Conservation (phyloP, 1,140 invertebrate genomes). For the Gyrodactylus salaris region DNA sequence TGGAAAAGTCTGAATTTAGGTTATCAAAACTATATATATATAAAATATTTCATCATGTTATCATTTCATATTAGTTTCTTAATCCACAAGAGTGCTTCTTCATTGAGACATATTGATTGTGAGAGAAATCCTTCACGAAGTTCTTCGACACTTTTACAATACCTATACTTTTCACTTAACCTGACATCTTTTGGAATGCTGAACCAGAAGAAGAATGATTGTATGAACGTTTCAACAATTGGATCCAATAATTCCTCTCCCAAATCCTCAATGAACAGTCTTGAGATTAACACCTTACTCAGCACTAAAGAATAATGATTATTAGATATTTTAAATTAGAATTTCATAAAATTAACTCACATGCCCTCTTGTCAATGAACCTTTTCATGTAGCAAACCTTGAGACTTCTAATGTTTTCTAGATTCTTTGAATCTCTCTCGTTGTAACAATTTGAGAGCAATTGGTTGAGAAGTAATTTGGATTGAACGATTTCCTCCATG, state of each 20-base stretch:
- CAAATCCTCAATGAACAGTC: too few relatives aligned
- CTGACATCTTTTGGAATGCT: not conserved
- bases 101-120: too few relatives aligned
- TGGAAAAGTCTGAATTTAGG: too few relatives aligned
- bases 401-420: not conserved
- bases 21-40: not conserved
- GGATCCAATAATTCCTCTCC: not conserved
- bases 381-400: not conserved
- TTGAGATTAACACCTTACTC: too few relatives aligned
- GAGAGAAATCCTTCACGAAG: too few relatives aligned
- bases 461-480: not conserved
- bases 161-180: not conserved
- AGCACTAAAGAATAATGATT: too few relatives aligned
- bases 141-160: too few relatives aligned
- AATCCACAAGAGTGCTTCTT: not conserved
- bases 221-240: not conserved
- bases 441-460: not conserved
- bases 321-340: too few relatives aligned
- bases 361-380: not conserved
- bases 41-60: not conserved
- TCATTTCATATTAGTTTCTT: not conserved
- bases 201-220: not conserved
- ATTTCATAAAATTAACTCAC: not conserved
- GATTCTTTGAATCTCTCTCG: not conserved
- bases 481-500: not conserved